Evolutionary conservation across 2,888 invertebrate species (phyloP).

Genomic region (Dynastes grantii): DNA sequence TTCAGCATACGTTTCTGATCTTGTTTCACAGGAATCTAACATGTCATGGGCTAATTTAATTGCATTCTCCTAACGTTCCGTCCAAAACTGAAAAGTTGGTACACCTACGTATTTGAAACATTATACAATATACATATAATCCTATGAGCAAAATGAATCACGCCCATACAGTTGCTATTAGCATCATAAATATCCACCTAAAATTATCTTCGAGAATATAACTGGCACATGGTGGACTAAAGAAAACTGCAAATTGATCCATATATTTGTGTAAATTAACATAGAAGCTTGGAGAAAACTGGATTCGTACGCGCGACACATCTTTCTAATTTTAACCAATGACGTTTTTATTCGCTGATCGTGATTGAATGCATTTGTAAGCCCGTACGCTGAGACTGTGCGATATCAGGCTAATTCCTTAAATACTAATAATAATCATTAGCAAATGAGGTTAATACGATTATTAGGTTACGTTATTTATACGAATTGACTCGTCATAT

Average conservation of each 20-base stretch:
- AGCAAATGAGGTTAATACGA: conserved; percentile 13
- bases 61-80: too few species aligned
- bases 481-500: background rate
- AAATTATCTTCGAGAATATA: background rate
- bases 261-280: background rate
- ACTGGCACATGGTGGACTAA: background rate
- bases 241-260: conserved; percentile 3
- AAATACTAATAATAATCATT: conserved; percentile 3
- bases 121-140: background rate
- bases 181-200: background rate
- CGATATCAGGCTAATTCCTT: conserved; percentile 1
- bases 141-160: conserved; percentile 23
- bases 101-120: background rate
- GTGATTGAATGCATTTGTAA: background rate
- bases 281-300: conserved; percentile 7
- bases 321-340: conserved; percentile 8
- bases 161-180: background rate
- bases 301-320: conserved; percentile 1
- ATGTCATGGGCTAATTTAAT: too few species aligned
- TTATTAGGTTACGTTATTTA: conserved; percentile 10
- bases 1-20: too few species aligned
- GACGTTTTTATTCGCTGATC: background rate
- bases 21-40: too few species aligned
- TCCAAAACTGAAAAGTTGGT: background rate
- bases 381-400: background rate